Evolutionary conservation across 2,113 vertebrate genomes (phyloP).

Genomic region (Sebastes schlegelii): DNA sequence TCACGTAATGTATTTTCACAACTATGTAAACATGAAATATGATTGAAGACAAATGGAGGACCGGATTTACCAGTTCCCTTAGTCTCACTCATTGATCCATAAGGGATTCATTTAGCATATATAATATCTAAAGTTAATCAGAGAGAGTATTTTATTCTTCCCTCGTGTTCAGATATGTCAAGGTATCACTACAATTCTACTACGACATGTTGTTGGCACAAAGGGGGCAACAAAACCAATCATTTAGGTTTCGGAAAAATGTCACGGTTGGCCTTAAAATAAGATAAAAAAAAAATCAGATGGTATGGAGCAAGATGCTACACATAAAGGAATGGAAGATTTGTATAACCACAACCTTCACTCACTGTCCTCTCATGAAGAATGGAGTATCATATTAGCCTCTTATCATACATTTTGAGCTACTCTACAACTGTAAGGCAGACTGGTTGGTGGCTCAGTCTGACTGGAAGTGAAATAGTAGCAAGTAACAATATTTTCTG

Average conservation of each 20-base stretch:
- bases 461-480: neutral
- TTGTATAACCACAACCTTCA: constrained; percentile 19
- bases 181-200: neutral
- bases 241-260: too few relatives aligned
- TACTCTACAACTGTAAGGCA: neutral
- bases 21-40: constrained; percentile 11
- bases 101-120: neutral
- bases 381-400: neutral
- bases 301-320: constrained; percentile 8
- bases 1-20: neutral
- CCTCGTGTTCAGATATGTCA: neutral
- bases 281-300: neutral
- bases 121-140: neutral
- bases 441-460: neutral
- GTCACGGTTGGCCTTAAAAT: too few relatives aligned
- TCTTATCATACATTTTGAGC: constrained; percentile 7
- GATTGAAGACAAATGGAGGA: neutral
- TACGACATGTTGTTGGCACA: neutral
- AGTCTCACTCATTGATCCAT: too few relatives aligned
- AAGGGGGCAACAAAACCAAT: too few relatives aligned
- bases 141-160: neutral
- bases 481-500: neutral
- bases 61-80: neutral
- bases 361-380: constrained; percentile 6
- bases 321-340: constrained; percentile 14